These are phyloP conservation scores for Helleia helle DNA, from an alignment of 2,888 invertebrate species.

Conservation along the genomic window DNA sequence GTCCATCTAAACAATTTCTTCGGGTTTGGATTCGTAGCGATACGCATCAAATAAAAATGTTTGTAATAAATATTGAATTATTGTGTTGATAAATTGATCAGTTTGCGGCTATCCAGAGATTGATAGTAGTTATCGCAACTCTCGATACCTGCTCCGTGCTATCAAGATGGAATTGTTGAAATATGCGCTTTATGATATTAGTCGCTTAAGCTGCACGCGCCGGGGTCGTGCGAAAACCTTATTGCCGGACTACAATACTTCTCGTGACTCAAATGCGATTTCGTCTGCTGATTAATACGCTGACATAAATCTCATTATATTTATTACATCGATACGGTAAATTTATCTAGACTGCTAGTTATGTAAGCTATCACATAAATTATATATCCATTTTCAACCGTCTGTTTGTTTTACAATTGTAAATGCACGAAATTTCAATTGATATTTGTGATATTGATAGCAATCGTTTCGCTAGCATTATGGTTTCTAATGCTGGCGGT, in stretches of 20 bases:
- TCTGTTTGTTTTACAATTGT: slow-evolving; percentile 3
- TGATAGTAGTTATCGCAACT: slow-evolving; percentile 26
- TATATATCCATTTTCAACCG: slow-evolving; percentile 6
- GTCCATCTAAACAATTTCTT: too few species aligned
- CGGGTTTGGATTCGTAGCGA: too few species aligned
- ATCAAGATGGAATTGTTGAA: slow-evolving; percentile 46
- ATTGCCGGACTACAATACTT: slow-evolving; percentile 51
- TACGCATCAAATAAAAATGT: too few species aligned
- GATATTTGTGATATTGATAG: neutral
- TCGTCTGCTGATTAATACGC: slow-evolving; percentile 56
- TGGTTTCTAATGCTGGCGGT: neutral
- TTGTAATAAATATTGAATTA: too few species aligned
- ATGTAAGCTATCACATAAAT: slow-evolving; percentile 11
- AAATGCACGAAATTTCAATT: slow-evolving; percentile 4
- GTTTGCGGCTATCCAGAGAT: slow-evolving; percentile 22
- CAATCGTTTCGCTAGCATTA: neutral
- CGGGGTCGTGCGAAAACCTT: slow-evolving; percentile 53
- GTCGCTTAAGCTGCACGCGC: slow-evolving; percentile 40
- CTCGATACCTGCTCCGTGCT: slow-evolving; percentile 19
- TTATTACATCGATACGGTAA: slow-evolving; percentile 55
- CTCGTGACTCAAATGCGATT: slow-evolving; percentile 61
- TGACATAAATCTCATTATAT: slow-evolving; percentile 63
- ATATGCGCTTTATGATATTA: slow-evolving; percentile 46
- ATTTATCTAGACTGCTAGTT: slow-evolving; percentile 13
- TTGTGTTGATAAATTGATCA: slow-evolving; percentile 6